Evolutionary conservation across 37 sponge, comb jelly and placozoan species (phyloP).

Genomic region (Beroe ovata): DNA sequence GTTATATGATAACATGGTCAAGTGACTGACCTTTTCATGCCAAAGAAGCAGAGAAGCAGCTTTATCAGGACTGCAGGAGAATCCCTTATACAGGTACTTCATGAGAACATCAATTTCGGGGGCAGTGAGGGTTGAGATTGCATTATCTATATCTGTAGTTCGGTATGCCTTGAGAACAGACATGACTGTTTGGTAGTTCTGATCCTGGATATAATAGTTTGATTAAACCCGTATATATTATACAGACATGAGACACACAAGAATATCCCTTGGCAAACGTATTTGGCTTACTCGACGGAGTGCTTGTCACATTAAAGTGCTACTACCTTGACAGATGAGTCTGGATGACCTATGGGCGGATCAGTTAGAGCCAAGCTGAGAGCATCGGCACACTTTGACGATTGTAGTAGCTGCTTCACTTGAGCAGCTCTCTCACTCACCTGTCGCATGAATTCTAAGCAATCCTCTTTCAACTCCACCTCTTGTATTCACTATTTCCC

Average conservation of each 20-base stretch:
- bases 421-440: conserved; percentile 22
- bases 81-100: conserved; percentile 97
- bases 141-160: conserved; percentile 81
- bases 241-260: no score
- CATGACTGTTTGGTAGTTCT: conserved; percentile 80
- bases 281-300: no score
- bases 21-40: conserved; percentile 98
- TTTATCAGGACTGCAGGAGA: conserved; percentile 92
- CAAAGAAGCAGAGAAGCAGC: conserved; percentile 88
- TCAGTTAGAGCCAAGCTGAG: conserved; percentile 78
- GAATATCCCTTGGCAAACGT: no score
- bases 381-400: conserved; percentile 78
- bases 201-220: no score
- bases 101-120: conserved; percentile 87
- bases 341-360: conserved; percentile 79
- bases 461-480: no score
- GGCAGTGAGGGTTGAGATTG: conserved; percentile 72
- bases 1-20: no score
- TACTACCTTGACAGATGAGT: conserved; percentile 81
- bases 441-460: no score
- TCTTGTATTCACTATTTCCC: no score
- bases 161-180: conserved; percentile 90
- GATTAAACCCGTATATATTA: no score
- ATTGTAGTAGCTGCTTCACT: conserved; percentile 22
- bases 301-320: no score